Conservation (phyloP, 2,888 invertebrate genomes). For the Cyclophora albipunctata region DNA sequence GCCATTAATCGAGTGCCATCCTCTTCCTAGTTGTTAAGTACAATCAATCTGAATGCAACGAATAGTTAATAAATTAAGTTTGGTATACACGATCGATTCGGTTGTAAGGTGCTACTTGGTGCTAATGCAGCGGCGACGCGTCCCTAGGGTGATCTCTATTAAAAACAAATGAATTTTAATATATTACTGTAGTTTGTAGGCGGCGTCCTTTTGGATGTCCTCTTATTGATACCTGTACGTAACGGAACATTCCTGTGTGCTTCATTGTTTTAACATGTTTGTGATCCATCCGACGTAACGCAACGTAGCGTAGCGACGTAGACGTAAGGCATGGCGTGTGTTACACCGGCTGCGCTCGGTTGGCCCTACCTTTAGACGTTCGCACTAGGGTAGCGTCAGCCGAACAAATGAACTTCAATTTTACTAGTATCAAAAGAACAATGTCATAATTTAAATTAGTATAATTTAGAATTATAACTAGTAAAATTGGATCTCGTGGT, state of each 20-base stretch:
- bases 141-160: slow-evolving; percentile 64
- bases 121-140: slow-evolving; percentile 54
- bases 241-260: slow-evolving; percentile 73
- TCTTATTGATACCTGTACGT: slow-evolving; percentile 72
- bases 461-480: slow-evolving; percentile 25
- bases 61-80: slow-evolving; percentile 26
- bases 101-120: slow-evolving; percentile 40
- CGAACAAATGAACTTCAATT: slow-evolving; percentile 35
- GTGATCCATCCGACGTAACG: slow-evolving; percentile 70
- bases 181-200: slow-evolving; percentile 49
- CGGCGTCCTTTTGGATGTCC: slow-evolving; percentile 33
- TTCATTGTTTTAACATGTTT: slow-evolving; percentile 70
- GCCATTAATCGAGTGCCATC: slow-evolving; percentile 74
- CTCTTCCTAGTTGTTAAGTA: slow-evolving; percentile 67
- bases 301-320: slow-evolving; percentile 29
- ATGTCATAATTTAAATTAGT: neutral
- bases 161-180: slow-evolving; percentile 61
- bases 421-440: slow-evolving; percentile 40
- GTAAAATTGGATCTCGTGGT: slow-evolving; percentile 48
- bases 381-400: slow-evolving; percentile 38
- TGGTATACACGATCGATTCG: slow-evolving; percentile 25
- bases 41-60: slow-evolving; percentile 52
- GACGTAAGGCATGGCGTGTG: slow-evolving; percentile 68
- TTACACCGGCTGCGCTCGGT: slow-evolving; percentile 48
- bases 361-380: slow-evolving; percentile 41